Percentiles rank a stretch among this genome's conserved stretches.
Conservation (phyloP, 92 coral and sea anemone genomes). For the Pocillopora grandis region DNA sequence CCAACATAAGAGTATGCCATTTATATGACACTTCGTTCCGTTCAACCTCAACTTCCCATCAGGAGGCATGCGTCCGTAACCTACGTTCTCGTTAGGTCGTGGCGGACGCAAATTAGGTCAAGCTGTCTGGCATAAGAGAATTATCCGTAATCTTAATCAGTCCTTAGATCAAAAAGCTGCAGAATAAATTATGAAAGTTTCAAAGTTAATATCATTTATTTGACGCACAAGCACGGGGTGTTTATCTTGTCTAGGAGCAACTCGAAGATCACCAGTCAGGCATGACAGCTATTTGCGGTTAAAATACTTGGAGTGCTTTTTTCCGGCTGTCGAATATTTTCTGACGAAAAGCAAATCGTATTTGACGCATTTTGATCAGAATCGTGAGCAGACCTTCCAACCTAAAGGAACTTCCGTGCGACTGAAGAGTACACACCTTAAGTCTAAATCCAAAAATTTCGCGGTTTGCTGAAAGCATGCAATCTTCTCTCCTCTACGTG, state of each 20-base stretch:
- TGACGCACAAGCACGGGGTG: slow-evolving; percentile 21
- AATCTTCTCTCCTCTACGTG: neutral
- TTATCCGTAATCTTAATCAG: slow-evolving; percentile 22
- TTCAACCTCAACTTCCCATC: neutral
- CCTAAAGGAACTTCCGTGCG: slow-evolving; percentile 10
- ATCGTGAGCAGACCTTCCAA: neutral
- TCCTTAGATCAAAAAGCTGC: slow-evolving; percentile 18
- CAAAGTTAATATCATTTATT: slow-evolving; percentile 16
- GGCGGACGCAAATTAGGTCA: slow-evolving; percentile 21
- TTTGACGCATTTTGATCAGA: neutral
- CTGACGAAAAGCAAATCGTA: neutral
- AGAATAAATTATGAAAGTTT: slow-evolving; percentile 19
- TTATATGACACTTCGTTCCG: slow-evolving; percentile 8
- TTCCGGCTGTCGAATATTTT: slow-evolving; percentile 36
- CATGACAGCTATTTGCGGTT: slow-evolving; percentile 42
- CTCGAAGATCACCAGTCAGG: slow-evolving; percentile 26
- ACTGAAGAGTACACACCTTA: neutral
- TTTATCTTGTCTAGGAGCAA: slow-evolving; percentile 37
- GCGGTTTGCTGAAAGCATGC: neutral
- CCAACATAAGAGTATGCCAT: neutral
- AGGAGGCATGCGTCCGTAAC: slow-evolving; percentile 4
- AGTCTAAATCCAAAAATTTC: neutral
- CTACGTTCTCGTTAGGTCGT: neutral
- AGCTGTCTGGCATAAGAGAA: slow-evolving; percentile 5
- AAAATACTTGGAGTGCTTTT: slow-evolving; percentile 21